Base-by-base conservation (phyloP, 2,888 invertebrate species). In the Homarus gammarus region DNA sequence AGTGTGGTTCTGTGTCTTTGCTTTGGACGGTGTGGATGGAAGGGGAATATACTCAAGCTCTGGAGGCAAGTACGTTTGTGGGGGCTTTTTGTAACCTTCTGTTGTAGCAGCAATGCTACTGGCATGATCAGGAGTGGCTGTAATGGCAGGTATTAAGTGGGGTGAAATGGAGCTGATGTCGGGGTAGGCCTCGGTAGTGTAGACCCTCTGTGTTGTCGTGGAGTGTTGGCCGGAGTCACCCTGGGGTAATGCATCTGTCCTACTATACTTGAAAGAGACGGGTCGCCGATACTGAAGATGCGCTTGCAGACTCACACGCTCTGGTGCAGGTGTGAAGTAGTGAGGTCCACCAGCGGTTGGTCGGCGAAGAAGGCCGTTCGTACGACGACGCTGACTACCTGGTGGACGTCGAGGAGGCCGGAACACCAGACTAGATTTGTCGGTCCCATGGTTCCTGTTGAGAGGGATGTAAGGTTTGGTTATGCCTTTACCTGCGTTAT, bases 271-370 rank as follows among this genome's bases (percentile, higher is more conserved):
- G 82, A 91, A 91, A n/a, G 91, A 83, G 22, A 91, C 84, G 36
- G 91, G 91, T 27, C 91, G 83, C 22, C 91, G 77, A 49, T 89
- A 91, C 36, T 86, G 89, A 15, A 91, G 87, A 36, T 91, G 91
- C 15, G 84, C 89, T 33, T 87, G 83, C 27, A 87, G 77, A 31
- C 79, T 78, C 56, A 84, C 72, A 15, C 84, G 78, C 70, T 89
- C 84, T 6, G 84, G 73, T 15, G 79, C 61, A 38, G 88, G 38
- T 18, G 89, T 89, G 73, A 89, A 89, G 49, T 79, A 89, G 81
- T 89, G 64, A 2, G 89, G 89, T 15, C 51, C 44, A 5, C 79
- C n/a, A n/a, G 89, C 40, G 49, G 89, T 79, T 22, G 84, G 84
- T n/a, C 89, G 72, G 10, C 49, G 72, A 8, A 89, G n/a, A 31